phyloP scores from a whole-genome alignment of 2,113 vertebrate species.

The Mobula hypostoma region DNA sequence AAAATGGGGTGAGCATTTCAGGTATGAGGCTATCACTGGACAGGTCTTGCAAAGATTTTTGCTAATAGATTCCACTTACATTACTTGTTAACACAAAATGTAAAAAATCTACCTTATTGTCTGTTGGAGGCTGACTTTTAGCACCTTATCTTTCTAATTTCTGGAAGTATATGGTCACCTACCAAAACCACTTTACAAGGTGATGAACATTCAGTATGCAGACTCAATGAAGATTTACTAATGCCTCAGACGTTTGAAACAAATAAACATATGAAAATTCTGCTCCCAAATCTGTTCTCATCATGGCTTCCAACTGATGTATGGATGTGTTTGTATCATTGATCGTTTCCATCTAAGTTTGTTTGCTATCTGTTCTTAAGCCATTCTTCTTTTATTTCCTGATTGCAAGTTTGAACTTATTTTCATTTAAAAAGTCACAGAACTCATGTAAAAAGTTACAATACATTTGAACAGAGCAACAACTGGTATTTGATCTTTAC shows the following conservation, averaged over 20 bases:
- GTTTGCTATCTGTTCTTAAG: background rate
- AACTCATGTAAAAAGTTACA: background rate
- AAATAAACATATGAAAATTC: background rate
- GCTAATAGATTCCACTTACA: too few species aligned
- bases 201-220: background rate
- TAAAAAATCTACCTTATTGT: too few species aligned
- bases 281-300: background rate
- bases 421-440: background rate
- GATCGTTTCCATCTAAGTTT: background rate
- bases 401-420: background rate
- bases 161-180: too few species aligned
- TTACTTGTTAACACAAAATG: too few species aligned
- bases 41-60: too few species aligned
- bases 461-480: background rate
- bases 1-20: too few species aligned
- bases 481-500: background rate
- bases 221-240: background rate
- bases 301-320: background rate
- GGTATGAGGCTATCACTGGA: too few species aligned
- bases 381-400: background rate
- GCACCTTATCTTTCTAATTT: too few species aligned
- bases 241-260: background rate
- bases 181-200: too few species aligned
- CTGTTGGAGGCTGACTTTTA: too few species aligned
- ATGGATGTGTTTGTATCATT: background rate